phyloP scores from a whole-genome alignment of 2,797 vertebrate genomes.

The Macropus fuliginosus region DNA sequence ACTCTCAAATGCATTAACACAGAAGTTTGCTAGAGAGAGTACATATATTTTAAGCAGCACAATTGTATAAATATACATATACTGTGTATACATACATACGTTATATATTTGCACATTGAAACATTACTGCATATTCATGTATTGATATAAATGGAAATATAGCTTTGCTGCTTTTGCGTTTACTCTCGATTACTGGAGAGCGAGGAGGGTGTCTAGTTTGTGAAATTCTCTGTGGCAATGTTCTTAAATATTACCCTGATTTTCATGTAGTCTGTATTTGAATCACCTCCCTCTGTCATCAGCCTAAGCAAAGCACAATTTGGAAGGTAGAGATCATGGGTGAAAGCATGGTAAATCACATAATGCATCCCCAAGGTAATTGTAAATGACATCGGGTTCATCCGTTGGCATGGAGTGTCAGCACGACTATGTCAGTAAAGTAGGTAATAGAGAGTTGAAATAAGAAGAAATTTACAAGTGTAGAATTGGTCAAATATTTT shows the following conservation, averaged over 20 bases:
- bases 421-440: neutral
- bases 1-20: conserved; percentile 10
- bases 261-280: conserved; percentile 18
- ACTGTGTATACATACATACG: conserved; percentile 34
- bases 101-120: neutral
- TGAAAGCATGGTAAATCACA: neutral
- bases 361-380: conserved; percentile 32
- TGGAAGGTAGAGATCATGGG: neutral
- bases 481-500: conserved; percentile 57
- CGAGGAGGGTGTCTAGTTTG: neutral
- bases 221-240: conserved; percentile 46
- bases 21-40: conserved; percentile 26
- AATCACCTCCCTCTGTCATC: neutral
- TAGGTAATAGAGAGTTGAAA: neutral
- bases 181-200: neutral
- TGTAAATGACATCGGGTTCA: conserved; percentile 26
- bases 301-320: neutral
- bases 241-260: conserved; percentile 21
- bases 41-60: neutral
- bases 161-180: neutral
- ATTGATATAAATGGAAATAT: neutral
- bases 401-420: neutral
- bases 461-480: conserved; percentile 25
- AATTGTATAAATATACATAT: conserved; percentile 53
- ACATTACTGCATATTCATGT: neutral